Evolutionary conservation across 2,113 vertebrate species (phyloP), one percentile per base, ranked within the genome.

Genomic region (Clarias macrocephalus): DNA sequence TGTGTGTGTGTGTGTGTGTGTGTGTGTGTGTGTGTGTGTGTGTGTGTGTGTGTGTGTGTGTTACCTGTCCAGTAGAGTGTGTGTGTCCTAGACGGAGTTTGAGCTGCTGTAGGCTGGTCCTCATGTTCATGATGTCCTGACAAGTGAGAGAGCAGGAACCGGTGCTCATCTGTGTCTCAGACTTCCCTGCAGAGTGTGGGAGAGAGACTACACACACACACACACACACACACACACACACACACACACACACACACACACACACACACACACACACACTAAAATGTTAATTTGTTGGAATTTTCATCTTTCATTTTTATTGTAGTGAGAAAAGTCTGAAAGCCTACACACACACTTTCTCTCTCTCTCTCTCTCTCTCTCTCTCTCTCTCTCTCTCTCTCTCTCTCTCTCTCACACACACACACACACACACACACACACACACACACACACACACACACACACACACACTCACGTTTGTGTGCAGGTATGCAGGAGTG

Each of bases 121-220:
- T 95, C 95, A 96, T 95, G 90, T 85, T 94, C 25, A 91, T 88
- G 84, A 96, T 95, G 66, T 96, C 95, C 86, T 95, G 94, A 83
- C 95, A 96, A 89, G 94, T 96, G 89, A 96, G 92, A 0, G 94
- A 95, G 83, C 95, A 96, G 80, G 93, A 93, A 6, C 92, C 93
- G 21, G 94, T 88, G 15, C 94, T 95, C 95, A 96, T 95, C 92
- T 94, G 88, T 33, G 94, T 93, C 83, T 95, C 93, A 0, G 94
- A 95, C 89, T 95, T 95, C 54, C 92, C 93, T 0, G 94, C 85
- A 3, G 94, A 93, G 68, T 80, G 90, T 28, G 85, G 81, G 7
- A 57, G 63, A 81, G 54, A 85, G 30, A 75, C 86, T 80, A 33
- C 59, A 82, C 42, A 70, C 77, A 85, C 42, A 60, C 52, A 88